Conservation (phyloP, 2,113 vertebrate species). For the Ceyx cyanopectus region DNA sequence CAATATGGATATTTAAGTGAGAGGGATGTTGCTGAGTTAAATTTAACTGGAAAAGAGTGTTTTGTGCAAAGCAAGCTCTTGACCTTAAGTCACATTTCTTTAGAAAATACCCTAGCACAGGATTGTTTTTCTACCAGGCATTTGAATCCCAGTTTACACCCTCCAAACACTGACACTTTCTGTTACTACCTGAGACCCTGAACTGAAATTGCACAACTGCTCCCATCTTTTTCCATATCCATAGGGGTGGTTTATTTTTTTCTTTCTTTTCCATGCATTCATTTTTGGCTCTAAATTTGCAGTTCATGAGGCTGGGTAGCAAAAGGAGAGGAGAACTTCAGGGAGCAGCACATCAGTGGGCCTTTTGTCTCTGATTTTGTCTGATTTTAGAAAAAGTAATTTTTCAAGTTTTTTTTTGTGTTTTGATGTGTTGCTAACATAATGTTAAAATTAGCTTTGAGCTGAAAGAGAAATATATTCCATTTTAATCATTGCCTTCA, state of each 20-base stretch:
- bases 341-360: background rate
- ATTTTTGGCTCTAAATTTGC: background rate
- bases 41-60: background rate
- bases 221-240: background rate
- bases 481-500: background rate
- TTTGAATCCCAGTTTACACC: background rate
- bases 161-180: background rate
- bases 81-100: background rate
- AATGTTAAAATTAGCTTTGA: background rate
- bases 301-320: background rate
- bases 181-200: background rate
- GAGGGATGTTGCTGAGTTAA: background rate
- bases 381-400: background rate
- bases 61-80: background rate
- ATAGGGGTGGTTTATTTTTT: background rate
- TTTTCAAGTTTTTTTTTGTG: background rate
- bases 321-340: background rate
- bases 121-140: constrained; percentile 21
- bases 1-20: background rate
- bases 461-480: background rate
- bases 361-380: background rate
- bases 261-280: background rate
- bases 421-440: fast-evolving
- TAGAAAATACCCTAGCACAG: background rate
- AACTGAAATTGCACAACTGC: background rate